Base-by-base conservation (phyloP, 2,113 vertebrate species). In the Bolborhynchus lineola region DNA sequence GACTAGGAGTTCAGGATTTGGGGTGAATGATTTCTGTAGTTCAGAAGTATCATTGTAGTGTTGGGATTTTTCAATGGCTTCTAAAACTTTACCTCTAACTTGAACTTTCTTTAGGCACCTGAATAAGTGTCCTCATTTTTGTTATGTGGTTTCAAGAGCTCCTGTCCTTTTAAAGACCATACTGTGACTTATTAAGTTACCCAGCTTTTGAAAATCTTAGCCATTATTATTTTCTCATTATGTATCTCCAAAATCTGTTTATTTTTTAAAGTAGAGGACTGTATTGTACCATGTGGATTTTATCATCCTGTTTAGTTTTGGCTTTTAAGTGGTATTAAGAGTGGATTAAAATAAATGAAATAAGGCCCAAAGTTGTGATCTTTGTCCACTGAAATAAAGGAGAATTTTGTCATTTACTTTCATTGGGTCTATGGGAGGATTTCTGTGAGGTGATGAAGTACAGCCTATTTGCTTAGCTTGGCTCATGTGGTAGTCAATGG, bases 401-500 rank as follows among this genome's bases (percentile, higher is more conserved):
- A n/a, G 70, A 52, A 76, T 79, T 69, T 85, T 82, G 49, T 69
- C 50, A 20, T 86, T 95, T 88, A 16, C 44, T 88, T 93, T 69
- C 29, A 46, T 42, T 80, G 57, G 49, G 46, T 93, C 57, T 69
- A 37, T 76, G 57, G 67, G 86, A 82, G 88, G 72, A 91, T 85
- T 92, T 62, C 74, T 89, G 41, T 7, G 14, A 62, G 81, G 39
- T 83, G 68, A 20, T 69, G 83, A 69, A 82, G 62, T 49, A 41
- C 28, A 10, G 0, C 4, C 21, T 70, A 23, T 91, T 96, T 94
- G 81, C 86, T 88, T 80, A 62, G 81, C 67, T 94, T 94, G 88
- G 77, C 81, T 95, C 91, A 44, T 79, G 78, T 62, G 50, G 74
- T 76, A 88, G 92, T 91, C 92, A 87, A 25, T 87, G 91, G 62